Evolutionary conservation across 1,140 invertebrate species (phyloP).

Genomic region (Pseudomyrmex concolor): DNA sequence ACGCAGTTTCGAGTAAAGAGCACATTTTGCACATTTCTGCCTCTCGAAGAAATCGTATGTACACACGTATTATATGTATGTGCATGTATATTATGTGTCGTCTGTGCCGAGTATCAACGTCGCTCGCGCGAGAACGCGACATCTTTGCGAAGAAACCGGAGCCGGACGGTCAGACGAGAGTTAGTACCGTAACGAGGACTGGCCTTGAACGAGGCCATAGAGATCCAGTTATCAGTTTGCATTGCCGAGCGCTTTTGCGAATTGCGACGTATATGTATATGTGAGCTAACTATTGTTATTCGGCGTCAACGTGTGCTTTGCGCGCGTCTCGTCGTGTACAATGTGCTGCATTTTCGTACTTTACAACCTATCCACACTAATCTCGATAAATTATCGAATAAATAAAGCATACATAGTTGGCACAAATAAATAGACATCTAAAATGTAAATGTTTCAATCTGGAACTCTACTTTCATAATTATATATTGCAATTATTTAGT

Average conservation of each 20-base stretch:
- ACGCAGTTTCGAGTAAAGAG: neutral
- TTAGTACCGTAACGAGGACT: conserved; percentile 57
- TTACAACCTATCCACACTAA: too few species aligned
- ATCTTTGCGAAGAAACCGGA: conserved; percentile 21
- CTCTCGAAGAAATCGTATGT: conserved; percentile 5
- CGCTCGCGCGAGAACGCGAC: neutral
- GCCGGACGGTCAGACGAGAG: neutral
- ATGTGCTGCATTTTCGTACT: neutral
- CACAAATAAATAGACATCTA: too few species aligned
- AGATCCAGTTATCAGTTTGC: conserved; percentile 53
- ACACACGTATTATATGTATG: neutral
- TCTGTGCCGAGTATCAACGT: neutral
- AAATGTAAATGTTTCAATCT: too few species aligned
- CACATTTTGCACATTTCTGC: neutral
- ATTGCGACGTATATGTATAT: conserved; percentile 51
- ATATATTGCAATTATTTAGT: too few species aligned
- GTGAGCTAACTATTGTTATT: conserved; percentile 32
- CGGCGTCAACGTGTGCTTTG: neutral
- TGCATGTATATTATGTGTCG: neutral
- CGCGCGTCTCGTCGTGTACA: neutral
- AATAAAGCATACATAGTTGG: too few species aligned
- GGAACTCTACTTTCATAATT: too few species aligned
- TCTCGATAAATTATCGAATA: neutral
- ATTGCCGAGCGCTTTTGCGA: conserved; percentile 41
- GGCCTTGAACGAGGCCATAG: conserved; percentile 63